Percentiles rank a stretch among this genome's conserved stretches.
phyloP scores from a whole-genome alignment of 64 coral and sea anemone species.

The Actinia equina region DNA sequence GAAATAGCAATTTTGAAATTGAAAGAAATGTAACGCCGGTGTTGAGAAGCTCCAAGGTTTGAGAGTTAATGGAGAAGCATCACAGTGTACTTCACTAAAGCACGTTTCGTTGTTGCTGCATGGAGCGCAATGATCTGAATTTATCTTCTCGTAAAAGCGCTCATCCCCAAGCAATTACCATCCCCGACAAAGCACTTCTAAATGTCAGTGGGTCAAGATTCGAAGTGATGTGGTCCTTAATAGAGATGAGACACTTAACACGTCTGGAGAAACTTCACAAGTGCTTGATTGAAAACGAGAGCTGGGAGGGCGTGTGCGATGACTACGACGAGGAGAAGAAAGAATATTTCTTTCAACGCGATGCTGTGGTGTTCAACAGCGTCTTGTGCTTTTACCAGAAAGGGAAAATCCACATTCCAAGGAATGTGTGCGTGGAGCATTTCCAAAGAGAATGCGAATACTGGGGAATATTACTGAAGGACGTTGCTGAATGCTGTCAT shows the following conservation, averaged over 20 bases:
- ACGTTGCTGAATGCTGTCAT: slow-evolving; percentile 14
- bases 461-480: neutral
- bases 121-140: neutral
- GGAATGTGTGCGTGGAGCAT: slow-evolving; percentile 11
- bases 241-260: neutral
- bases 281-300: neutral
- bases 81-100: neutral
- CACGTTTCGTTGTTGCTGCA: neutral
- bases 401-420: slow-evolving; percentile 14
- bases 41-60: neutral
- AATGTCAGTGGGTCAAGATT: slow-evolving; percentile 25
- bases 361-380: slow-evolving; percentile 16
- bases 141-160: neutral
- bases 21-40: neutral
- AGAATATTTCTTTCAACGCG: slow-evolving; percentile 25
- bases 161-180: neutral
- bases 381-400: slow-evolving; percentile 6
- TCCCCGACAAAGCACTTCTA: slow-evolving; percentile 17
- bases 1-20: neutral
- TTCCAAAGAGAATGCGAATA: slow-evolving; percentile 16
- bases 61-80: neutral
- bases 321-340: neutral
- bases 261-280: slow-evolving; percentile 8
- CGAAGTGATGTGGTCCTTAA: slow-evolving; percentile 15
- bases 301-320: slow-evolving; percentile 7